Percentiles rank a stretch among this genome's conserved stretches.
phyloP scores from a whole-genome alignment of 2,797 vertebrate species.

The Buphagus erythrorhynchus region DNA sequence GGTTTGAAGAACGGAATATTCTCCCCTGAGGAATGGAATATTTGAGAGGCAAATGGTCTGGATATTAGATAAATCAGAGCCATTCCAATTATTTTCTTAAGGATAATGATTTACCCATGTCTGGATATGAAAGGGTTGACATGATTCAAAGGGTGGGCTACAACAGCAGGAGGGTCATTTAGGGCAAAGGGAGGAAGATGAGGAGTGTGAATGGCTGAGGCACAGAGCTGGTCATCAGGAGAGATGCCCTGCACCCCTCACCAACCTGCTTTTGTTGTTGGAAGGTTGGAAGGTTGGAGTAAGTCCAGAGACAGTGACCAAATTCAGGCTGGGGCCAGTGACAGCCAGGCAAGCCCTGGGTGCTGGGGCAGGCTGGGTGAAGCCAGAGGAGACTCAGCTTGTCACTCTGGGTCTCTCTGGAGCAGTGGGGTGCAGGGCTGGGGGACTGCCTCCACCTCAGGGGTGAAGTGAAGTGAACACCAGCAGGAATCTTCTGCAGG shows the following conservation, averaged over 20 bases:
- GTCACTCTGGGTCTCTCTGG: not conserved
- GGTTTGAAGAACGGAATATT: not conserved
- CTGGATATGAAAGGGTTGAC: not conserved
- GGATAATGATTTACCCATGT: not conserved
- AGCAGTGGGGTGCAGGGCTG: not conserved
- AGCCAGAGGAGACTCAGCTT: not conserved
- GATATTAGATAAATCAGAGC: not conserved
- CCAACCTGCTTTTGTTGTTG: not conserved
- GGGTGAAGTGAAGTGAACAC: not conserved
- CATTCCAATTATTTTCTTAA: not conserved
- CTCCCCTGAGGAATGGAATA: not conserved
- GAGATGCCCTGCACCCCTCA: not conserved
- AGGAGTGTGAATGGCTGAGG: not conserved
- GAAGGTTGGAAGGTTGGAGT: not conserved
- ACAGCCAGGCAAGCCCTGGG: not conserved
- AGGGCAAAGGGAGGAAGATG: not conserved
- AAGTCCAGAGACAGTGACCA: not conserved
- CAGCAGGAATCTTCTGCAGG: not conserved
- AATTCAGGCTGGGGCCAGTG: not conserved
- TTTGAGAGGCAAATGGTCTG: not conserved
- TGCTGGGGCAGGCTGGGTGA: not conserved
- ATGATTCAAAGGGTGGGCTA: fast-evolving
- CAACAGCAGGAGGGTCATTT: not conserved
- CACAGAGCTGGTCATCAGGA: not conserved
- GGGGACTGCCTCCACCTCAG: not conserved